Evolutionary conservation across 2,797 vertebrate genomes (phyloP).

Genomic region (Rhynchonycteris naso): DNA sequence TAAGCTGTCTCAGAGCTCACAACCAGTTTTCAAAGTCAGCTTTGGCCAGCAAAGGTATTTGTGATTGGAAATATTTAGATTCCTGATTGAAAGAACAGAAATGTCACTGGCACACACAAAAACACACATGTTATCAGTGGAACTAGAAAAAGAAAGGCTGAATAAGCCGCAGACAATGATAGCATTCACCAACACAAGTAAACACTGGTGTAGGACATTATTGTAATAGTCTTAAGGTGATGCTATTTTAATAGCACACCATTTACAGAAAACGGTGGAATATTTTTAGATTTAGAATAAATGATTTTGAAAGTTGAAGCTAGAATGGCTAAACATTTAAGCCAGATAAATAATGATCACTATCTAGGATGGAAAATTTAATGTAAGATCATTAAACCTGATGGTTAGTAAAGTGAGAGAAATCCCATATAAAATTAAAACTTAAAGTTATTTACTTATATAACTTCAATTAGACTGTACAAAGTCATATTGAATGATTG

Average conservation of each 20-base stretch:
- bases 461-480: not conserved
- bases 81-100: not conserved
- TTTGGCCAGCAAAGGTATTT: not conserved
- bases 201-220: not conserved
- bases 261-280: not conserved
- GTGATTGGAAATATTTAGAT: slow-evolving; percentile 23
- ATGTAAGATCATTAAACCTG: not conserved
- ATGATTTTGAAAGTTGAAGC: not conserved
- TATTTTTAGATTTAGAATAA: slow-evolving; percentile 3
- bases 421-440: not conserved
- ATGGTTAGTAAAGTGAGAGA: not conserved
- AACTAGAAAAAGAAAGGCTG: not conserved
- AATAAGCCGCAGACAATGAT: not conserved
- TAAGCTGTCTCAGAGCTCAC: not conserved
- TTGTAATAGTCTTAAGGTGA: not conserved
- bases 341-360: not conserved
- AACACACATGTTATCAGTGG: not conserved
- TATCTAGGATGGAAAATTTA: not conserved
- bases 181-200: not conserved
- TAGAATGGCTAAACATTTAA: not conserved
- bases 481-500: slow-evolving; percentile 2
- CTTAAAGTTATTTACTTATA: not conserved
- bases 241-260: not conserved
- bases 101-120: not conserved
- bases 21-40: not conserved